phyloP scores from a whole-genome alignment of 1,140 invertebrate genomes.

The Hyles vespertilio region DNA sequence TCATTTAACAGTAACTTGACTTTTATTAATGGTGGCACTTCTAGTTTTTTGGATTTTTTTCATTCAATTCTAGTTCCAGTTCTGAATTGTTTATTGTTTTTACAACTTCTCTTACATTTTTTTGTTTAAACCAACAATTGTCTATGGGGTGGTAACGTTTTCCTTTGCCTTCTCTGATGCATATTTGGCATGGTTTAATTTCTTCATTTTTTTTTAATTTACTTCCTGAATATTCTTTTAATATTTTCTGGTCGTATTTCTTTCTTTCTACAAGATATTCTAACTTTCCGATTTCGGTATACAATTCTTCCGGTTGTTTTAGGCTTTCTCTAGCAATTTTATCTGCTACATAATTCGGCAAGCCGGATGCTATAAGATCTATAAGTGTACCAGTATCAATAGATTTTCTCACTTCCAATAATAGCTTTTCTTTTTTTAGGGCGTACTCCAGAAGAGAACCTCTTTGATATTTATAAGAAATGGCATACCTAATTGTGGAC shows the following conservation, averaged over 20 bases:
- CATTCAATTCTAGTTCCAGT: slow-evolving; percentile 27
- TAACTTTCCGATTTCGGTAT: slow-evolving; percentile 26
- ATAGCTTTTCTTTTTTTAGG: slow-evolving; percentile 34
- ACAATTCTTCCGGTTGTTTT: slow-evolving; percentile 31
- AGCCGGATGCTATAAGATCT: slow-evolving; percentile 28
- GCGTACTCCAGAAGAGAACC: slow-evolving; percentile 36
- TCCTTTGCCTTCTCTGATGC: slow-evolving; percentile 25
- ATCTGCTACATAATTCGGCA: slow-evolving; percentile 27
- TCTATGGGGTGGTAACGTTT: slow-evolving; percentile 29
- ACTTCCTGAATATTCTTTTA: slow-evolving; percentile 11
- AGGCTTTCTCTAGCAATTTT: slow-evolving; percentile 32
- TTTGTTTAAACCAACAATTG: slow-evolving; percentile 30
- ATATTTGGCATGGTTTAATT: slow-evolving; percentile 27
- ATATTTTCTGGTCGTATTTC: slow-evolving; percentile 25
- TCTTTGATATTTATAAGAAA: neutral
- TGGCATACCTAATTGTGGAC: neutral
- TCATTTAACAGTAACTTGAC: slow-evolving; percentile 30
- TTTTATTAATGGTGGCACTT: slow-evolving; percentile 15
- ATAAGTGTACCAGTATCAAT: slow-evolving; percentile 32
- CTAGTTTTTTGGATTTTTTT: slow-evolving; percentile 31
- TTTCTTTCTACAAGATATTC: slow-evolving; percentile 30
- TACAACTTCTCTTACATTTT: slow-evolving; percentile 6
- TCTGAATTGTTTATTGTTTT: slow-evolving; percentile 29
- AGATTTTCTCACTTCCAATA: slow-evolving; percentile 25
- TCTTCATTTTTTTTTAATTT: slow-evolving; percentile 22